Base-by-base conservation (phyloP, 2,113 vertebrate species). In the Eurystomus gularis region DNA sequence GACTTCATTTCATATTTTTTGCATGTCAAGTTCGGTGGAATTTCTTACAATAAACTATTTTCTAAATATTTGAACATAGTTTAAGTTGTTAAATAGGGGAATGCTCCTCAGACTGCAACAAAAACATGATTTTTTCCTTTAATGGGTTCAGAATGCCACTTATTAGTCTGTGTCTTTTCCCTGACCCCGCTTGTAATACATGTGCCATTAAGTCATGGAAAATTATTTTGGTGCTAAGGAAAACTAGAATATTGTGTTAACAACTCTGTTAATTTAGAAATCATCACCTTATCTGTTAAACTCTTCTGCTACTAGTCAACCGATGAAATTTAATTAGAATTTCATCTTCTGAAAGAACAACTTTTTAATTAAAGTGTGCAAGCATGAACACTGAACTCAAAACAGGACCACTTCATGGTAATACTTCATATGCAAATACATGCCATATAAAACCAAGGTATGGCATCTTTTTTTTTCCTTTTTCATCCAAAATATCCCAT, bases 261-360 rank as follows among this genome's bases (percentile, higher is more conserved):
- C 52, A 96, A 26, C 24, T 82, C 93, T 70, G 31, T 80, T 62
- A 68, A 68, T 85, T 82, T 92, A 81, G 26, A 96, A 94, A 66
- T 6, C 9, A 71, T 19, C 52, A 91, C 54, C n/a, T 39, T 64
- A 78, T 70, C 31, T 94, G 86, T 82, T 25, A 94, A 87, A 86
- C 39, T 14, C 48, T 94, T 86, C 42, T 91, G 44, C 62, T 91
- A 77, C 65, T 86, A 93, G 20, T 91, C 68, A 62, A 62, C 61
- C 15, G 5, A 89, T 69, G 29, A 95, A 91, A 73, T 48, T 70
- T 89, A 95, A 49, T 65, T 80, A 78, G 70, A 83, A 55, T 79
- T 95, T 68, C 55, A 78, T 76, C 51, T 89, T 75, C 66, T n/a
- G 23, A 92, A 96, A 91, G 17, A 86, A 61, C 7, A 71, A 54